These are phyloP conservation scores for Xanthorhoe designata DNA, from an alignment of 2,888 invertebrate species.

Conservation along the genomic window DNA sequence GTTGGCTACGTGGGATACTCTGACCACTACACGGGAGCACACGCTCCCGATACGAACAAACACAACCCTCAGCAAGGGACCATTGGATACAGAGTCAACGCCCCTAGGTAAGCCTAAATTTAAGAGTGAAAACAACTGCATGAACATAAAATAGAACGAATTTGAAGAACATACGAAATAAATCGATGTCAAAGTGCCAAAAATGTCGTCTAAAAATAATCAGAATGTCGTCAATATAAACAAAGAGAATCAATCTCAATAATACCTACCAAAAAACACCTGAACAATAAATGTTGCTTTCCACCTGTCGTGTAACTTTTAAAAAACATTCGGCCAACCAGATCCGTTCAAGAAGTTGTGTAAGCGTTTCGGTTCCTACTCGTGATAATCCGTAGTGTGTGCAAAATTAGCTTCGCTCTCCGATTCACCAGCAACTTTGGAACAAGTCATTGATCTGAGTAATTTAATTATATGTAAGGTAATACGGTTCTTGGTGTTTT, in stretches of 20 bases:
- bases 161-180: slow-evolving; percentile 29
- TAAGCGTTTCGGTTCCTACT: background rate
- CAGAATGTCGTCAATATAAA: slow-evolving; percentile 33
- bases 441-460: slow-evolving; percentile 31
- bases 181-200: slow-evolving; percentile 38
- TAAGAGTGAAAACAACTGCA: slow-evolving; percentile 34
- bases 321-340: background rate
- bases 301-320: slow-evolving; percentile 6
- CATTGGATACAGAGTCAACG: slow-evolving; percentile 86
- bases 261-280: background rate
- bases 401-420: slow-evolving; percentile 5
- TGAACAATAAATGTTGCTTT: slow-evolving; percentile 1
- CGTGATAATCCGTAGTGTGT: slow-evolving; percentile 10
- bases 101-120: slow-evolving; percentile 86
- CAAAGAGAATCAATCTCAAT: slow-evolving; percentile 25
- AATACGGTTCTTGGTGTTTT: slow-evolving; percentile 39
- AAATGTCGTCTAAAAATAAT: slow-evolving; percentile 28
- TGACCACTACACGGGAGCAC: slow-evolving; percentile 77
- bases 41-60: slow-evolving; percentile 80
- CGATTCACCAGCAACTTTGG: slow-evolving; percentile 19
- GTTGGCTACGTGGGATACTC: slow-evolving; percentile 83
- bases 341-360: background rate
- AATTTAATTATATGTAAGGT: slow-evolving; percentile 30
- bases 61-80: slow-evolving; percentile 81
- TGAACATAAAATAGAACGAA: slow-evolving; percentile 30